These are phyloP conservation scores for Periplaneta americana DNA, from an alignment of 1,140 invertebrate species.

Conservation along the genomic window DNA sequence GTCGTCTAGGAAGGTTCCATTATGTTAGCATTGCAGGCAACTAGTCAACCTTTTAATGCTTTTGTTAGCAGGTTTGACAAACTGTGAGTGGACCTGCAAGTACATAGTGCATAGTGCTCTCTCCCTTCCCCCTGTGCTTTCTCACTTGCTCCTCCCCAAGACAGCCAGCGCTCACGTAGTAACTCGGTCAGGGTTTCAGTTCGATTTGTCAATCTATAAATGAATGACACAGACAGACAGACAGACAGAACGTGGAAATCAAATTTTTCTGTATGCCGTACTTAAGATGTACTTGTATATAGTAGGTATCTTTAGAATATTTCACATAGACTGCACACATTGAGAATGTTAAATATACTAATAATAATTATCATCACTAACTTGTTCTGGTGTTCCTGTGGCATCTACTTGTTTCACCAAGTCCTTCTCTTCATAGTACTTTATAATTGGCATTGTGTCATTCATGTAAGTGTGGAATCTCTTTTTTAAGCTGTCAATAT, in stretches of 20 bases:
- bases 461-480: slow-evolving; percentile 85
- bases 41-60: too few relatives aligned
- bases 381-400: slow-evolving; percentile 56
- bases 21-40: too few relatives aligned
- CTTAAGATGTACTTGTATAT: too few relatives aligned
- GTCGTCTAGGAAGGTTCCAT: too few relatives aligned
- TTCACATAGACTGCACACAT: not conserved
- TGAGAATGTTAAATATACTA: not conserved
- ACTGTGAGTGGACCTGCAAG: too few relatives aligned
- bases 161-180: not conserved
- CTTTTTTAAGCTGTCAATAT: slow-evolving; percentile 84
- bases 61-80: too few relatives aligned
- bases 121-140: not conserved
- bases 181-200: too few relatives aligned
- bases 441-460: slow-evolving; percentile 91
- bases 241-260: too few relatives aligned
- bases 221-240: not conserved
- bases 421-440: slow-evolving; percentile 68
- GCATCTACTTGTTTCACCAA: slow-evolving; percentile 78
- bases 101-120: too few relatives aligned
- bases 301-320: not conserved
- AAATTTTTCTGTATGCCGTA: too few relatives aligned
- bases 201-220: too few relatives aligned
- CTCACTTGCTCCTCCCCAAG: not conserved
- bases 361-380: slow-evolving; percentile 37